A percentile compares a stretch with the other conserved stretches of the same genome.
phyloP scores from a whole-genome alignment of 37 sponge, comb jelly and placozoan species.

The Geodia barretti region DNA sequence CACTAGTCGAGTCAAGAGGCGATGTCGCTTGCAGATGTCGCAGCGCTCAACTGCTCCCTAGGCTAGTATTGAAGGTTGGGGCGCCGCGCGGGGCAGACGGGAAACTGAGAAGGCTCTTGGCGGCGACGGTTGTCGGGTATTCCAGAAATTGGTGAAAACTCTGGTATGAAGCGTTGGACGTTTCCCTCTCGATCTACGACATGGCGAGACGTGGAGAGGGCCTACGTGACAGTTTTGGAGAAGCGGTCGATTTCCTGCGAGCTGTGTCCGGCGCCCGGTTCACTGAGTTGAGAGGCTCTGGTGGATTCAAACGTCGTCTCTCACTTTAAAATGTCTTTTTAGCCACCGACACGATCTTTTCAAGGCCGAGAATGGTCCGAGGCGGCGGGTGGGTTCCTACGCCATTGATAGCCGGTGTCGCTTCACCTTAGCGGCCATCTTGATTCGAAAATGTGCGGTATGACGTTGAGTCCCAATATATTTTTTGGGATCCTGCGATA shows the following conservation, averaged over 20 bases:
- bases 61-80: too few relatives aligned
- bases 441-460: slow-evolving; percentile 6
- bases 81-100: too few relatives aligned
- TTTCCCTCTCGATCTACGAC: not conserved
- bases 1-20: too few relatives aligned
- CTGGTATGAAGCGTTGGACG: not conserved
- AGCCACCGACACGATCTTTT: not conserved
- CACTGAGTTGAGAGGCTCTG: not conserved
- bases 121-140: too few relatives aligned
- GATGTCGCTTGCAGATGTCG: too few relatives aligned
- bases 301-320: not conserved
- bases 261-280: not conserved
- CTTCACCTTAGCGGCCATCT: slow-evolving; percentile 17
- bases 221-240: not conserved
- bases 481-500: not conserved
- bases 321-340: not conserved
- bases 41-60: too few relatives aligned
- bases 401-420: not conserved
- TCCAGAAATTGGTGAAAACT: not conserved
- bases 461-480: not conserved
- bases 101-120: too few relatives aligned
- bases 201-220: not conserved
- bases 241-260: not conserved
- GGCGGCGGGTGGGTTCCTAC: not conserved
- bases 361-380: not conserved